Evolutionary conservation across 1,140 invertebrate species (phyloP).

Genomic region (Mesaphorura yosii): DNA sequence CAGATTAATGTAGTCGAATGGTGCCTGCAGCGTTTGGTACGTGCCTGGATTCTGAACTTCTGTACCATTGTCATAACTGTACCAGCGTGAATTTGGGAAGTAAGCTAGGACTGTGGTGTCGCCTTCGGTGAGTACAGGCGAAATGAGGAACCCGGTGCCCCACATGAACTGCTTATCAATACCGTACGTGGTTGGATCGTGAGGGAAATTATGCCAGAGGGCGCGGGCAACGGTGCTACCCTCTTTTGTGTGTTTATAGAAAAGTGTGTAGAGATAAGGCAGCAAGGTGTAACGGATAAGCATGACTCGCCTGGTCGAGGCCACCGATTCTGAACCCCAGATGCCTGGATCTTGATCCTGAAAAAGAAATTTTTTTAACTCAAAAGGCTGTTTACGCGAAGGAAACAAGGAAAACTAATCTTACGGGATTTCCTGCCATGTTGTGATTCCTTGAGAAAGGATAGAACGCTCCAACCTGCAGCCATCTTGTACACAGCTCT

Average conservation of each 20-base stretch:
- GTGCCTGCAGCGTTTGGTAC: conserved; percentile 43
- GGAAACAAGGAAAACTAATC: too few relatives aligned
- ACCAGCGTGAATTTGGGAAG: conserved; percentile 50
- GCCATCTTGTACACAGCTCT: conserved; percentile 44
- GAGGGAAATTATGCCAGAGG: conserved; percentile 37
- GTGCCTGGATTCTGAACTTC: conserved; percentile 40
- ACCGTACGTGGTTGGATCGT: conserved; percentile 26
- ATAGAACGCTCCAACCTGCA: conserved; percentile 42
- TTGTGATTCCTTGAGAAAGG: conserved; percentile 30
- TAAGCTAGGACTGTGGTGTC: conserved; percentile 32
- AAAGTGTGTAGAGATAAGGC: conserved; percentile 41
- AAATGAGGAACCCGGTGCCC: conserved; percentile 32
- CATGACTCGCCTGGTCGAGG: conserved; percentile 34
- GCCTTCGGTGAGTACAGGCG: conserved; percentile 30
- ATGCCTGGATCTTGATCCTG: conserved; percentile 69
- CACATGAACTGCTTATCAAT: conserved; percentile 34
- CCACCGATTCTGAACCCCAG: conserved; percentile 51
- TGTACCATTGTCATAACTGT: conserved; percentile 48
- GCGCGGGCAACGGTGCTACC: conserved; percentile 38
- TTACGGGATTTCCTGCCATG: background rate
- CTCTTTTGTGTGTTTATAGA: conserved; percentile 35
- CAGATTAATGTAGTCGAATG: conserved; percentile 52
- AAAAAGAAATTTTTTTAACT: conserved; percentile 10
- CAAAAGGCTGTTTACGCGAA: too few relatives aligned
- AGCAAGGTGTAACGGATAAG: conserved; percentile 20